Evolutionary conservation across 2,113 vertebrate genomes (phyloP).

Genomic region (Psilopsiagon aurifrons): DNA sequence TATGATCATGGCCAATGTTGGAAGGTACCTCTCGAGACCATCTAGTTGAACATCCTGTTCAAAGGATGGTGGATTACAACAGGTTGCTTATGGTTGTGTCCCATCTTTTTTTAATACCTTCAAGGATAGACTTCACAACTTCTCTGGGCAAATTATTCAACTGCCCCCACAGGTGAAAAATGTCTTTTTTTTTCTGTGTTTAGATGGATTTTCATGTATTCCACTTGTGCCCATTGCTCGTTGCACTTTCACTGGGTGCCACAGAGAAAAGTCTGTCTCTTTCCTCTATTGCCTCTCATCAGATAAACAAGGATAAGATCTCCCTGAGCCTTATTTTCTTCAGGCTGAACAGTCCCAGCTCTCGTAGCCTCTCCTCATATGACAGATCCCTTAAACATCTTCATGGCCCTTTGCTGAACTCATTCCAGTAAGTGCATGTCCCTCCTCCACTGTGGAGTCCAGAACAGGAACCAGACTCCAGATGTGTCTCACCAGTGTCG

Average conservation of each 20-base stretch:
- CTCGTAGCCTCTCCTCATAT: neutral
- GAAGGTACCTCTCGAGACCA: neutral
- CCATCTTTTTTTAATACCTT: neutral
- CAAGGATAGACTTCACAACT: neutral
- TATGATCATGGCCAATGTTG: neutral
- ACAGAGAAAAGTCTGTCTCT: neutral
- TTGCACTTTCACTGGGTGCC: neutral
- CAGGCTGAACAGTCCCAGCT: neutral
- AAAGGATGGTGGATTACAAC: neutral
- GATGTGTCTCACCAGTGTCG: neutral
- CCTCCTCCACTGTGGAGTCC: neutral
- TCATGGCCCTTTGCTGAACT: neutral
- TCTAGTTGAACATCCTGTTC: neutral
- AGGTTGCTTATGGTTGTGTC: neutral
- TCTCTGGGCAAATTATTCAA: neutral
- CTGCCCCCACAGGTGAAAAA: neutral
- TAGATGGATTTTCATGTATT: neutral
- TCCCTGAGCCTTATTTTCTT: neutral
- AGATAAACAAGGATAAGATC: neutral
- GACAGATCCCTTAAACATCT: neutral
- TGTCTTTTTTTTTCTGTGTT: neutral
- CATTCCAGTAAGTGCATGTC: neutral
- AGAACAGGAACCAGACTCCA: neutral
- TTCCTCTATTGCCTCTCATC: neutral
- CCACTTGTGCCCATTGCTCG: neutral